Evolutionary conservation across 2,113 vertebrate species (phyloP), one percentile per base, ranked within the genome.

Genomic region (Oncorhynchus masou): DNA sequence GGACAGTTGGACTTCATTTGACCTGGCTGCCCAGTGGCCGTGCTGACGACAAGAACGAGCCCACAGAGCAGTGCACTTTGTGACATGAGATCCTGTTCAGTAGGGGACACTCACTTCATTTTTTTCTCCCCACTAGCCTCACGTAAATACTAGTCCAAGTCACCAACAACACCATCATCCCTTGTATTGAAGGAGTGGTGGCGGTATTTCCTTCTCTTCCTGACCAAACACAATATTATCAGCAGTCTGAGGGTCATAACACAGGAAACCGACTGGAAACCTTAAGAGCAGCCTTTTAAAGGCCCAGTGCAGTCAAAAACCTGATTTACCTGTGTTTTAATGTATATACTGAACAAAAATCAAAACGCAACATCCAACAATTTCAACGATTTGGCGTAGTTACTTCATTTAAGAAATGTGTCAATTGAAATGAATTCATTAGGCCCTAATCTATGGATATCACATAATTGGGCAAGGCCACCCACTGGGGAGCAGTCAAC

Each of bases 191-290:
- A 85, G 85, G 83, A 83, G 84, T 75, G 87, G 84, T 72, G 1
- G 81, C 70, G 71, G 64, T 45, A 83, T 83, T 89, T 91, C 87
- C 86, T 86, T 85, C 88, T 84, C 79, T 87, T 80, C 82, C 80
- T 76, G 79, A 80, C 51, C 75, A 76, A 83, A 72, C 39, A 90
- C 88, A 89, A 89, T 89, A 82, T 80, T 79, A 86, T 89, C 83
- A 84, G 81, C 79, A 59, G 76, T 71, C 66, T 72, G 72, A 84
- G 84, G 82, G 81, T 78, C 76, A 24, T 5, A 77, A 82, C 81
- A 83, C 82, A 85, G 89, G 90, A 92, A 90, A 74, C 79, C 39
- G 78, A 59, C 73, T 74, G 54, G 70, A 71, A 79, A 45, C 49
- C 48, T 81, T 48, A 79, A 57, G 80, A 83, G 78, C 79, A 86